Evolutionary conservation across 2,888 invertebrate genomes (phyloP).

Genomic region (Drosophila sordidula): DNA sequence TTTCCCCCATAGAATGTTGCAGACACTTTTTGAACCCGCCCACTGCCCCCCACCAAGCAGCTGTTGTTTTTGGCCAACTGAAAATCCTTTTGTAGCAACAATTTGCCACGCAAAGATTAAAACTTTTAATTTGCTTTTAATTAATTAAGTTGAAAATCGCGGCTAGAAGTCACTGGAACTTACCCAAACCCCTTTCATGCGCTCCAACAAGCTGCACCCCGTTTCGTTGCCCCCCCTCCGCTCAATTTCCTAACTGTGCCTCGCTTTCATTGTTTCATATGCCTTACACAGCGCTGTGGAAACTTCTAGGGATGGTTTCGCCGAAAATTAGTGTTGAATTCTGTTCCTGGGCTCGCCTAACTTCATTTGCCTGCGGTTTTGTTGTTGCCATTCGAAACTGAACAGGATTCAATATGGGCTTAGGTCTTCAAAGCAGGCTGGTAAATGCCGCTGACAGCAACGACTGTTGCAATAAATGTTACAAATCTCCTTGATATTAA

Average conservation of each 20-base stretch:
- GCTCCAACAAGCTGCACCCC: conserved; percentile 43
- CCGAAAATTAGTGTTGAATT: conserved; percentile 50
- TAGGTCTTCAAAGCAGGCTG: conserved; percentile 9
- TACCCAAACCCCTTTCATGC: conserved; percentile 44
- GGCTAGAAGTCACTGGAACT: conserved; percentile 74
- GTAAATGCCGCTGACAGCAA: conserved; percentile 6
- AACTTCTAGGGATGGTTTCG: conserved; percentile 40
- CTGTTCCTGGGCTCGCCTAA: conserved; percentile 45
- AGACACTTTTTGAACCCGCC: conserved; percentile 34
- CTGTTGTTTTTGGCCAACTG: conserved; percentile 33
- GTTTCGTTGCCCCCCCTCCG: not conserved
- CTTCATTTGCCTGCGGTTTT: conserved; percentile 59
- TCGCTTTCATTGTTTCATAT: conserved; percentile 48
- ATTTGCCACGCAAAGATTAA: conserved; percentile 79
- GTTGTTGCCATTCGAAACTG: conserved; percentile 47
- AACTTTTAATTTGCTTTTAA: conserved; percentile 83
- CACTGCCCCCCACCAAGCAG: not conserved
- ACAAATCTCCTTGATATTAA: not conserved
- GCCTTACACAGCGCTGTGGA: conserved; percentile 38
- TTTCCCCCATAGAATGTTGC: conserved; percentile 35
- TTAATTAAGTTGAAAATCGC: conserved; percentile 82
- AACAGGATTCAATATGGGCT: conserved; percentile 17
- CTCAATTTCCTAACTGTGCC: conserved; percentile 10
- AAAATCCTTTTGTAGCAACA: conserved; percentile 71
- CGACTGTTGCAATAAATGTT: not conserved